These are phyloP conservation scores for Polyommatus icarus DNA, from an alignment of 2,888 invertebrate genomes.

Conservation along the genomic window DNA sequence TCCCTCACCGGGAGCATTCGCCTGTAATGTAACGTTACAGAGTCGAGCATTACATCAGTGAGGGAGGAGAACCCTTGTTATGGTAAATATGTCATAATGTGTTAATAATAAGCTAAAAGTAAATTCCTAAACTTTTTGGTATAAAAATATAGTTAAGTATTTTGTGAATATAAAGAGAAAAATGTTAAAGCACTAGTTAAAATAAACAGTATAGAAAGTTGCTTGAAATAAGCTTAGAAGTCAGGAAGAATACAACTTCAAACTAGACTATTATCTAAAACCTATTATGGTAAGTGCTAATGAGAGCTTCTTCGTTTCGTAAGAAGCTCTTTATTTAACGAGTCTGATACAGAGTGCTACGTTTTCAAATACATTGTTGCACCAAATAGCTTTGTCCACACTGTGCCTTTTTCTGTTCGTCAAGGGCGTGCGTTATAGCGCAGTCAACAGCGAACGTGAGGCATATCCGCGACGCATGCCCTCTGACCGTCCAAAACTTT, in stretches of 20 bases:
- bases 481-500: too few species aligned
- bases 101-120: too few species aligned
- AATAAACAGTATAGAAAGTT: background rate
- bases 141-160: background rate
- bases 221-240: background rate
- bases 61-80: too few species aligned
- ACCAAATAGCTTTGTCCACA: too few species aligned
- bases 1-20: too few species aligned
- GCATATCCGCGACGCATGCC: too few species aligned
- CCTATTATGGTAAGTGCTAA: background rate
- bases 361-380: background rate
- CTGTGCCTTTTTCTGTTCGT: too few species aligned
- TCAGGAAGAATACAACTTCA: background rate
- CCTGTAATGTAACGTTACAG: too few species aligned
- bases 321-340: background rate
- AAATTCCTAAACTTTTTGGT: background rate
- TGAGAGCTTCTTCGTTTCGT: background rate
- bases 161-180: background rate
- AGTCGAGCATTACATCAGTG: too few species aligned
- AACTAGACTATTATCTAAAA: background rate
- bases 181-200: background rate
- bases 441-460: too few species aligned
- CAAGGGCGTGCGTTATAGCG: too few species aligned
- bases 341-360: background rate
- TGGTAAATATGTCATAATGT: too few species aligned